phyloP scores from a whole-genome alignment of 2,797 vertebrate genomes.

The Neoniphon sammara region DNA sequence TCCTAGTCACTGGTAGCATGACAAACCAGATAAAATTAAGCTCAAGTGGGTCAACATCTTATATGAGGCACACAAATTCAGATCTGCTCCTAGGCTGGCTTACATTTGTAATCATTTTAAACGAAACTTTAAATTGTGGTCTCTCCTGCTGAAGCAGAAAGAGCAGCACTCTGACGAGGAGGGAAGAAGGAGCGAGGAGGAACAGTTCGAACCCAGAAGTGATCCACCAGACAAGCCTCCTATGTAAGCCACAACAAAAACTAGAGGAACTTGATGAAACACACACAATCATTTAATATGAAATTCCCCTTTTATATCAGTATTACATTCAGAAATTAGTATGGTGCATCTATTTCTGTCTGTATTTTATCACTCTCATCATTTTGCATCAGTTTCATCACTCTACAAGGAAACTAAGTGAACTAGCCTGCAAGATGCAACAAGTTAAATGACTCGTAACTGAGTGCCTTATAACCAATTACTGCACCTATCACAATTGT shows the following conservation, averaged over 20 bases:
- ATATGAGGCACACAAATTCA: not conserved
- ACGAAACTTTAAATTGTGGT: not conserved
- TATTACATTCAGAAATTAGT: not conserved
- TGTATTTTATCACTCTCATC: too few species aligned
- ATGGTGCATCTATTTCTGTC: not conserved
- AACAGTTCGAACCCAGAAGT: not conserved
- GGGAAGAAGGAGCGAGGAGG: not conserved
- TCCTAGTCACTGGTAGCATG: constrained; percentile 44
- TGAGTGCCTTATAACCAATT: not conserved
- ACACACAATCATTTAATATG: not conserved
- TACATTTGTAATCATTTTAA: not conserved
- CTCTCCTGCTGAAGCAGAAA: not conserved
- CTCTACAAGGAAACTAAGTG: too few species aligned
- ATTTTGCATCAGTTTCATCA: too few species aligned
- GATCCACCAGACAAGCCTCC: constrained; percentile 46
- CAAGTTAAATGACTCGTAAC: not conserved
- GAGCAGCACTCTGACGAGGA: not conserved
- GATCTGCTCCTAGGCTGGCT: not conserved
- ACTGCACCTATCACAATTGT: not conserved
- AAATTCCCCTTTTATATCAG: too few species aligned
- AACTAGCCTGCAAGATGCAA: too few species aligned
- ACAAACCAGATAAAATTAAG: not conserved
- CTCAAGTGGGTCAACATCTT: not conserved
- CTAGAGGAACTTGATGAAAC: not conserved
- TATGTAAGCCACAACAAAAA: constrained; percentile 26